These are phyloP conservation scores for Orthonychiurus folsomi DNA, from an alignment of 2,888 invertebrate species.

Conservation along the genomic window DNA sequence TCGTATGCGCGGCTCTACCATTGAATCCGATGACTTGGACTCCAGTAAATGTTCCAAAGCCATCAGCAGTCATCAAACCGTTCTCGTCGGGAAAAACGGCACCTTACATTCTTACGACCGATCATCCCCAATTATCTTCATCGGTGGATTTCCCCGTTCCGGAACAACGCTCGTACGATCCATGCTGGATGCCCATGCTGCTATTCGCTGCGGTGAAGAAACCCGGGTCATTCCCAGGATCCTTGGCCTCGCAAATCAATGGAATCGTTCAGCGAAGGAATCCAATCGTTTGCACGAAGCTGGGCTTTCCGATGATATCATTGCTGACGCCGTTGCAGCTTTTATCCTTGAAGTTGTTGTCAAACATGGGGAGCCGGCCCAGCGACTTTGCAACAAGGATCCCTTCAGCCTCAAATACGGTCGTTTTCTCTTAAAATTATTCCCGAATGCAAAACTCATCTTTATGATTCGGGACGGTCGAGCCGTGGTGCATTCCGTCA, in stretches of 20 bases:
- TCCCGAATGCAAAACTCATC: conserved; percentile 95
- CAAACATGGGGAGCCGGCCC: conserved; percentile 89
- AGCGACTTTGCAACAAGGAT: conserved; percentile 96
- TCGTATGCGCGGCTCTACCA: neutral
- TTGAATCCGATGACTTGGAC: neutral
- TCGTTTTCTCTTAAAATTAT: conserved; percentile 83
- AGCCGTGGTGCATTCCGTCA: conserved; percentile 97
- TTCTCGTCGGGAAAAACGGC: conserved; percentile 55
- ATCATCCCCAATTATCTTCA: conserved; percentile 87
- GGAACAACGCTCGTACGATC: conserved; percentile 96
- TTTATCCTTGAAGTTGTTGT: conserved; percentile 95
- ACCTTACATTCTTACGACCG: conserved; percentile 67
- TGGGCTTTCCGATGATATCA: conserved; percentile 80
- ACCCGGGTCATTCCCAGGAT: conserved; percentile 93
- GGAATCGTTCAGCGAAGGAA: conserved; percentile 90
- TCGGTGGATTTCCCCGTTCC: conserved; percentile 94
- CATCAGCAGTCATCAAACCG: conserved; percentile 48
- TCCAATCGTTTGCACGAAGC: conserved; percentile 83
- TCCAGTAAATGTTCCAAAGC: neutral
- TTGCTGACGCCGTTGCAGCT: conserved; percentile 91
- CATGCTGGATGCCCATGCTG: conserved; percentile 84
- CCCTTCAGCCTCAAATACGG: conserved; percentile 96
- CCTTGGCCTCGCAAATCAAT: conserved; percentile 88
- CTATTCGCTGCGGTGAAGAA: conserved; percentile 81
- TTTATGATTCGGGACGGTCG: conserved; percentile 98